phyloP scores from a whole-genome alignment of 2,113 vertebrate species.

The Ictidomys tridecemlineatus region DNA sequence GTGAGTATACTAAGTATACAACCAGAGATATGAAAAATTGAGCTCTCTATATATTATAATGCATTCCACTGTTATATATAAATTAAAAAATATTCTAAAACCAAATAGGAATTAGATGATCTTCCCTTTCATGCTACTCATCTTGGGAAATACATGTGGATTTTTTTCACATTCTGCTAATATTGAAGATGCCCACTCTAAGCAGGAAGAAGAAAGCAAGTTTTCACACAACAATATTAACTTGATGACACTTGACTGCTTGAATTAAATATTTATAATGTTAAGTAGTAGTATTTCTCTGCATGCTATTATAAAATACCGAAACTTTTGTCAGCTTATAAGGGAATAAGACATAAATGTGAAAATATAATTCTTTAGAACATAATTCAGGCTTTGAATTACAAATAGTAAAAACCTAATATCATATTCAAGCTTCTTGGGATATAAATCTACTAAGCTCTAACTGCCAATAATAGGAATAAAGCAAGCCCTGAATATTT shows the following conservation, averaged over 20 bases:
- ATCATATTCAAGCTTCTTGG: slow-evolving; percentile 7
- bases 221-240: slow-evolving; percentile 8
- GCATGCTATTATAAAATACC: neutral
- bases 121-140: neutral
- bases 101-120: slow-evolving; percentile 13
- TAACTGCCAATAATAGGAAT: slow-evolving; percentile 17
- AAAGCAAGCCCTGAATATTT: slow-evolving; percentile 32
- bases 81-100: neutral
- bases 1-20: no score
- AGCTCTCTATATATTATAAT: no score
- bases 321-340: neutral
- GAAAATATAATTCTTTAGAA: slow-evolving; percentile 1
- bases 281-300: slow-evolving; percentile 22
- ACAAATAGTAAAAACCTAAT: slow-evolving; percentile 45
- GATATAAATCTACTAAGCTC: slow-evolving; percentile 12
- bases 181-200: neutral
- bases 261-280: slow-evolving; percentile 30
- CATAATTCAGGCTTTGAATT: slow-evolving; percentile 31
- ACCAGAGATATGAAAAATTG: no score
- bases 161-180: neutral
- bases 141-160: neutral
- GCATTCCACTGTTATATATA: no score
- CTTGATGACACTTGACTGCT: neutral
- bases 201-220: neutral
- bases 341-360: neutral